phyloP scores from a whole-genome alignment of 2,888 invertebrate species.

The Oithona nana region DNA sequence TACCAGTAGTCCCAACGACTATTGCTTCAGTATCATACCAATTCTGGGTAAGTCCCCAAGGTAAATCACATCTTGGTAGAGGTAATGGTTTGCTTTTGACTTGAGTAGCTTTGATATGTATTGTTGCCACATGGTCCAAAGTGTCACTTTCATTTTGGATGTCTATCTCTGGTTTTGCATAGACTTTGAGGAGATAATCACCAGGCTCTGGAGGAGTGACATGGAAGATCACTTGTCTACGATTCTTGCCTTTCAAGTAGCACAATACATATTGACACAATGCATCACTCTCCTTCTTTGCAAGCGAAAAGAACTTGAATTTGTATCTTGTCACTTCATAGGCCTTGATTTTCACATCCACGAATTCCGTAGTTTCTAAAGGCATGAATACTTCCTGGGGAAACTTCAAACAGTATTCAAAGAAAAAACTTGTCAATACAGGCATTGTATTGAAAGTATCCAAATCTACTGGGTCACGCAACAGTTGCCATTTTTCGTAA shows the following conservation, averaged over 20 bases:
- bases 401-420: conserved; percentile 25
- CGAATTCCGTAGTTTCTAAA: conserved; percentile 23
- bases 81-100: conserved; percentile 19
- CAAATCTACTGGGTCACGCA: conserved; percentile 29
- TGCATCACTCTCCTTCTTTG: conserved; percentile 22
- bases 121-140: conserved; percentile 23
- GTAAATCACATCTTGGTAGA: conserved; percentile 23
- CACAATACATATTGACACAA: conserved; percentile 25
- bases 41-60: conserved; percentile 25
- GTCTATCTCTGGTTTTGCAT: conserved; percentile 24
- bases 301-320: conserved; percentile 23
- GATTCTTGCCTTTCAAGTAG: conserved; percentile 23
- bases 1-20: conserved; percentile 22
- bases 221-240: conserved; percentile 25
- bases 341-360: conserved; percentile 23
- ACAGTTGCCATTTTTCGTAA: conserved; percentile 28
- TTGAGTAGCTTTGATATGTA: conserved; percentile 22
- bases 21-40: conserved; percentile 24
- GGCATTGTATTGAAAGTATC: conserved; percentile 31
- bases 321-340: conserved; percentile 24
- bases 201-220: conserved; percentile 29
- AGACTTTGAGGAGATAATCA: conserved; percentile 29
- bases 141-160: conserved; percentile 22
- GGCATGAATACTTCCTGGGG: conserved; percentile 21
- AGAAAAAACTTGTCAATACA: conserved; percentile 31